Conservation (phyloP, 2,888 invertebrate species). For the Diadegma fenestrale region DNA sequence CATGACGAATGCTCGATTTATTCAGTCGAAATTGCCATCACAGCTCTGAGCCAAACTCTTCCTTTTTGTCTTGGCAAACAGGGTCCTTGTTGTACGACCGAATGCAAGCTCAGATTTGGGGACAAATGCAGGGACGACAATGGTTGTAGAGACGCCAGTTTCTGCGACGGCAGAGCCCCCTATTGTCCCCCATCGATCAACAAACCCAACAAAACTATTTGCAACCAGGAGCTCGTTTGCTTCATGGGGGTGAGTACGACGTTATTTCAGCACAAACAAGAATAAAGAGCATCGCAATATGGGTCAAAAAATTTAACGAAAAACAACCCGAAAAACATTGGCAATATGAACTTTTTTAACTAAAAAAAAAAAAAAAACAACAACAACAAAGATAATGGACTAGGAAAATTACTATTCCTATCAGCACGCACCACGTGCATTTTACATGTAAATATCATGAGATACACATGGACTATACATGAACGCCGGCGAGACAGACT, state of each 20-base stretch:
- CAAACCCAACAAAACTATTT: slow-evolving; percentile 97
- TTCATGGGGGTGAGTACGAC: slow-evolving; percentile 94
- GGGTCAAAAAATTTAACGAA: neutral
- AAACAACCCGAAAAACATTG: slow-evolving; percentile 17
- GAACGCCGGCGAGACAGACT: slow-evolving; percentile 32
- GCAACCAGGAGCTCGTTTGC: slow-evolving; percentile 98
- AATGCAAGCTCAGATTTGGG: slow-evolving; percentile 93
- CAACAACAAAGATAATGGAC: neutral
- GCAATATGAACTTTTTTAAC: too few species aligned
- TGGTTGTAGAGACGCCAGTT: slow-evolving; percentile 96
- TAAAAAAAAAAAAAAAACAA: too few species aligned
- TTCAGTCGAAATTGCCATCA: neutral
- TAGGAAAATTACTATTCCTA: neutral
- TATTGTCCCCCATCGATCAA: slow-evolving; percentile 96
- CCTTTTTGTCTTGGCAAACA: slow-evolving; percentile 80
- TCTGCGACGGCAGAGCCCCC: slow-evolving; percentile 95
- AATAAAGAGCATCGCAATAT: slow-evolving; percentile 17
- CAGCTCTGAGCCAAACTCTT: neutral
- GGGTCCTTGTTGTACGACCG: slow-evolving; percentile 97
- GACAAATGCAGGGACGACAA: slow-evolving; percentile 97
- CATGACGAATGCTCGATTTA: neutral
- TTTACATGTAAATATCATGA: neutral
- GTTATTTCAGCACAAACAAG: slow-evolving; percentile 15
- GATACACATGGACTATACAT: neutral
- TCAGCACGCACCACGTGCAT: neutral